Percentiles rank a stretch among this genome's conserved stretches.
These are phyloP conservation scores for Tyrannus savana DNA, from an alignment of 2,113 vertebrate genomes.

Conservation along the genomic window DNA sequence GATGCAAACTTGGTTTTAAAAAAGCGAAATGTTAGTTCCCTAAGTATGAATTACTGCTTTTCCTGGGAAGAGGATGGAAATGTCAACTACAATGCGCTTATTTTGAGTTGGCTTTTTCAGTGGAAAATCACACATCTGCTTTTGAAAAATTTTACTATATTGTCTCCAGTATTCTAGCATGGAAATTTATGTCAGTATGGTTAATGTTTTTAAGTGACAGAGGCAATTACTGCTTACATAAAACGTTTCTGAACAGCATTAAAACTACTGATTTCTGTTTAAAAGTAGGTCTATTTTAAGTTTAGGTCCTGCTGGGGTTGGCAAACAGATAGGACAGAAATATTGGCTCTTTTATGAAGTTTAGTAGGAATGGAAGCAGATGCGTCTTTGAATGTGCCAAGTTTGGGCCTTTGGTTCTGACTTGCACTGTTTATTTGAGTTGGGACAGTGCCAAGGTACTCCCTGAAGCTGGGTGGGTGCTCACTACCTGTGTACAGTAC, in stretches of 20 bases:
- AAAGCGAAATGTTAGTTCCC: neutral
- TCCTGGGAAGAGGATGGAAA: neutral
- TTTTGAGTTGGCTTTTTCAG: neutral
- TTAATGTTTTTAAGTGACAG: constrained; percentile 13
- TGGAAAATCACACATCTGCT: neutral
- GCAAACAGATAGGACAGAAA: neutral
- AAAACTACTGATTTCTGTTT: neutral
- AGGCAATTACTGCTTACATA: neutral
- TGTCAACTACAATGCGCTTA: neutral
- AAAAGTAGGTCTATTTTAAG: neutral
- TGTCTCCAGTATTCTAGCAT: neutral
- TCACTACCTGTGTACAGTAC: neutral
- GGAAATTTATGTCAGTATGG: neutral
- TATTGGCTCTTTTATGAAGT: neutral
- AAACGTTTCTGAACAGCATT: neutral
- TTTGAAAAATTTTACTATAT: neutral
- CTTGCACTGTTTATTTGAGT: neutral
- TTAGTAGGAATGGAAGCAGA: neutral
- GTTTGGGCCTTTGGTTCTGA: neutral
- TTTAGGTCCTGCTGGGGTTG: neutral
- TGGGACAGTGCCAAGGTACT: neutral
- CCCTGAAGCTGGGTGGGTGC: neutral
- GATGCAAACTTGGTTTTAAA: neutral
- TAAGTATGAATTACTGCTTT: neutral
- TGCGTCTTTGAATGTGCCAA: neutral